A percentile compares a stretch with the other conserved stretches of the same genome.
phyloP scores from a whole-genome alignment of 1,140 invertebrate genomes.

The Diorhabda elongata region DNA sequence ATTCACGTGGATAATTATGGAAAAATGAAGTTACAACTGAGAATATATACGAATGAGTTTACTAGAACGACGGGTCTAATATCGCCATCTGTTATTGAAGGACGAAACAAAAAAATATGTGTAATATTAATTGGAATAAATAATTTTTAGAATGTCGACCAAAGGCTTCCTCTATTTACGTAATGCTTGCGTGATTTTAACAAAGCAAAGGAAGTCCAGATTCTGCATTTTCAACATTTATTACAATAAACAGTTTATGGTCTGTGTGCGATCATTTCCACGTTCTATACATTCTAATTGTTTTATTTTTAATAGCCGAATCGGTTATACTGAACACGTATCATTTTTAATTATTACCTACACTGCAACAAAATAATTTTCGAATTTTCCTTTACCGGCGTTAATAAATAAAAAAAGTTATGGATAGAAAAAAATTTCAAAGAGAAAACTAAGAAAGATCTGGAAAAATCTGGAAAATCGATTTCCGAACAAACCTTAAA shows the following conservation, averaged over 20 bases:
- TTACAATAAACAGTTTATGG: constrained; percentile 21
- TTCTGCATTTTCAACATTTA: constrained; percentile 24
- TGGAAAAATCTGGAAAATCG: too few species aligned
- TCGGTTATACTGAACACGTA: background rate
- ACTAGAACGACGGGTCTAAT: too few species aligned
- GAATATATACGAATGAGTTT: too few species aligned
- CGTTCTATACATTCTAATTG: constrained; percentile 20
- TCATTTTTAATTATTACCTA: background rate
- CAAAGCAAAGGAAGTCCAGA: constrained; percentile 30
- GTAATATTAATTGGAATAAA: background rate
- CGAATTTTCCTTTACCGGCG: too few species aligned
- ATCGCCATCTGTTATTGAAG: too few species aligned
- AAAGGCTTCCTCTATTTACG: constrained; percentile 27
- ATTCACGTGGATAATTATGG: too few species aligned
- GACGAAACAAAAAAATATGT: too few species aligned
- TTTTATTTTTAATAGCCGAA: constrained; percentile 14
- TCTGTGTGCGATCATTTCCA: constrained; percentile 11
- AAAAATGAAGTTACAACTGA: too few species aligned
- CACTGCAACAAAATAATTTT: background rate
- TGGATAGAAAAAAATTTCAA: too few species aligned
- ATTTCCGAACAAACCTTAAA: too few species aligned
- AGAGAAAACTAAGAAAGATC: too few species aligned
- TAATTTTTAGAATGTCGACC: constrained; percentile 13
- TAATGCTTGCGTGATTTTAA: constrained; percentile 26
- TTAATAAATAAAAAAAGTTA: too few species aligned